Conservation (phyloP, 2,888 invertebrate genomes). For the Bembecia ichneumoniformis region DNA sequence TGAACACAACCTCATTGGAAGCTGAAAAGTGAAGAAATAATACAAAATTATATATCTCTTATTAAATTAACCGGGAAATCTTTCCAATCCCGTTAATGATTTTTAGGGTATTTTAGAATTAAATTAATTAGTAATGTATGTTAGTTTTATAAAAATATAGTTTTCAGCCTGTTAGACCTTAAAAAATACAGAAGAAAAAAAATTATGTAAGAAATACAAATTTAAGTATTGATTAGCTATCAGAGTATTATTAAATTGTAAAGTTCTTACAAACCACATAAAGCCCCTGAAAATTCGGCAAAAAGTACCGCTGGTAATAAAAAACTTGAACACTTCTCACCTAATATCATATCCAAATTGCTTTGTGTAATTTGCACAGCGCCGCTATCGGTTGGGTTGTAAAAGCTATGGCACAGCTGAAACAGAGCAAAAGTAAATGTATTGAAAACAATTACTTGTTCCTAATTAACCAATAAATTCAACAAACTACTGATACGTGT, state of each 20-base stretch:
- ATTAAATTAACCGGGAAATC: too few relatives aligned
- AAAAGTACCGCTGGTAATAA: not conserved
- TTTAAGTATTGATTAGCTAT: not conserved
- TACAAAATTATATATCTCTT: not conserved
- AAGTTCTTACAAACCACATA: too few relatives aligned
- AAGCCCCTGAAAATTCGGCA: too few relatives aligned
- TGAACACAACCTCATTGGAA: slow-evolving; percentile 95
- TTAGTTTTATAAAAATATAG: too few relatives aligned
- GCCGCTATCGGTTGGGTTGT: slow-evolving; percentile 84
- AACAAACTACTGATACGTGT: slow-evolving; percentile 29
- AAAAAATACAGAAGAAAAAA: not conserved
- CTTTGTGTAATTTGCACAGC: slow-evolving; percentile 85
- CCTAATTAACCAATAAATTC: slow-evolving; percentile 52
- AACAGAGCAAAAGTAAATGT: slow-evolving; percentile 39
- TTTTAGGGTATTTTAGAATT: too few relatives aligned
- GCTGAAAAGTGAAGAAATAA: slow-evolving; percentile 76
- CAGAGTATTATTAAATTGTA: not conserved
- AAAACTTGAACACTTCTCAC: slow-evolving; percentile 61
- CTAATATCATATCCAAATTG: slow-evolving; percentile 88
- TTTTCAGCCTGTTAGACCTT: not conserved
- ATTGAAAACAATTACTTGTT: slow-evolving; percentile 38
- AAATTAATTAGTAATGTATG: too few relatives aligned
- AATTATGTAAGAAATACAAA: not conserved
- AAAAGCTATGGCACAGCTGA: slow-evolving; percentile 73
- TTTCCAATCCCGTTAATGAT: too few relatives aligned